Conservation (phyloP, 2,113 vertebrate genomes). For the Mastomys coucha region DNA sequence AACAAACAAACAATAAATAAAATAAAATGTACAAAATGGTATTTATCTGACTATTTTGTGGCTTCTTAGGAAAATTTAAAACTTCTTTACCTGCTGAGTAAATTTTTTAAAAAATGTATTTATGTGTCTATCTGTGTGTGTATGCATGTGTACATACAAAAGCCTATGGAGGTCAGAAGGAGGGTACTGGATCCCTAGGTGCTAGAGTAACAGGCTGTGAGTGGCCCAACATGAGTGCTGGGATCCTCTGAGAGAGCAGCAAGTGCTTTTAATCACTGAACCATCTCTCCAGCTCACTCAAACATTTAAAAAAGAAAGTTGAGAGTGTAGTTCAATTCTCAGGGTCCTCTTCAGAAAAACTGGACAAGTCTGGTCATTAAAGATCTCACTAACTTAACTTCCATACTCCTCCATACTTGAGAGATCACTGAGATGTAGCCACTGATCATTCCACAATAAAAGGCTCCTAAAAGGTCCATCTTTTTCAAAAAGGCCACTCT, state of each 20-base stretch:
- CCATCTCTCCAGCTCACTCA: not conserved
- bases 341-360: not conserved
- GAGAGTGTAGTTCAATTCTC: not conserved
- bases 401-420: not conserved
- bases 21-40: not conserved
- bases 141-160: not conserved
- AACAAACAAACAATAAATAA: not conserved
- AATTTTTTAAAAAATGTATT: not conserved
- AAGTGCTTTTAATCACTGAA: not conserved
- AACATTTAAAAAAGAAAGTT: not conserved
- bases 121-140: not conserved
- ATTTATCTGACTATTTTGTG: not conserved
- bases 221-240: too few relatives aligned
- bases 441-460: not conserved
- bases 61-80: constrained; percentile 21
- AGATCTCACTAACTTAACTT: not conserved
- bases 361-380: not conserved
- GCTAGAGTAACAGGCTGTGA: not conserved
- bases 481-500: constrained; percentile 32
- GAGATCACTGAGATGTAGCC: not conserved
- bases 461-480: not conserved
- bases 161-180: not conserved
- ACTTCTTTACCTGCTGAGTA: not conserved
- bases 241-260: not conserved
- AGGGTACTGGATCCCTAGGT: not conserved